Evolutionary conservation across 1,140 invertebrate genomes (phyloP).

Genomic region (Drosophila sulfurigaster): DNA sequence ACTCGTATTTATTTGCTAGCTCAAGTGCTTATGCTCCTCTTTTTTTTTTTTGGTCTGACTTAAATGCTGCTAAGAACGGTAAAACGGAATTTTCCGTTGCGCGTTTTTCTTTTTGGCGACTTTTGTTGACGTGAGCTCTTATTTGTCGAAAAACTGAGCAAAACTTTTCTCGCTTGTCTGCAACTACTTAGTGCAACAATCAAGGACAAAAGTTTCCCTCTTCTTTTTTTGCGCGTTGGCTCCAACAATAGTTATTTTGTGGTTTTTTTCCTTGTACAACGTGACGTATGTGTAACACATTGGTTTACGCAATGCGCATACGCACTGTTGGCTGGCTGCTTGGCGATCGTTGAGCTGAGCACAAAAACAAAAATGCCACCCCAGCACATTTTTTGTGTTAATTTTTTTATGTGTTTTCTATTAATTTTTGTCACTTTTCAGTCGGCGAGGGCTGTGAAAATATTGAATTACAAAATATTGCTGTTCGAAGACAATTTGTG

Average conservation of each 20-base stretch:
- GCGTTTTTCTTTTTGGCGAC: slow-evolving; percentile 10
- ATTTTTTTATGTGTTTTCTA: slow-evolving; percentile 79
- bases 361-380: neutral
- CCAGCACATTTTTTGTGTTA: slow-evolving; percentile 38
- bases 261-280: slow-evolving; percentile 18
- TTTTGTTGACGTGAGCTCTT: slow-evolving; percentile 28
- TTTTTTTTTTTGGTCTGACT: slow-evolving; percentile 19
- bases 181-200: slow-evolving; percentile 51
- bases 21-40: slow-evolving; percentile 3
- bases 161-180: slow-evolving; percentile 41
- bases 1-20: neutral
- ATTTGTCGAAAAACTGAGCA: slow-evolving; percentile 16
- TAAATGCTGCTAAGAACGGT: slow-evolving; percentile 28
- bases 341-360: slow-evolving; percentile 25
- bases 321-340: slow-evolving; percentile 51
- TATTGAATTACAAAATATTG: slow-evolving; percentile 76
- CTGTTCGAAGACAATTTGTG: slow-evolving; percentile 49
- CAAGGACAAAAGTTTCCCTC: slow-evolving; percentile 36
- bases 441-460: slow-evolving; percentile 25
- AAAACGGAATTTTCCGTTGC: slow-evolving; percentile 37
- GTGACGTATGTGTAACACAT: slow-evolving; percentile 37
- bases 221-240: slow-evolving; percentile 2
- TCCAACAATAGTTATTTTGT: slow-evolving; percentile 23
- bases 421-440: slow-evolving; percentile 74
- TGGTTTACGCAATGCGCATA: slow-evolving; percentile 65